These are phyloP conservation scores for Erythrocebus patas DNA, from an alignment of 2,113 vertebrate genomes.

Conservation along the genomic window DNA sequence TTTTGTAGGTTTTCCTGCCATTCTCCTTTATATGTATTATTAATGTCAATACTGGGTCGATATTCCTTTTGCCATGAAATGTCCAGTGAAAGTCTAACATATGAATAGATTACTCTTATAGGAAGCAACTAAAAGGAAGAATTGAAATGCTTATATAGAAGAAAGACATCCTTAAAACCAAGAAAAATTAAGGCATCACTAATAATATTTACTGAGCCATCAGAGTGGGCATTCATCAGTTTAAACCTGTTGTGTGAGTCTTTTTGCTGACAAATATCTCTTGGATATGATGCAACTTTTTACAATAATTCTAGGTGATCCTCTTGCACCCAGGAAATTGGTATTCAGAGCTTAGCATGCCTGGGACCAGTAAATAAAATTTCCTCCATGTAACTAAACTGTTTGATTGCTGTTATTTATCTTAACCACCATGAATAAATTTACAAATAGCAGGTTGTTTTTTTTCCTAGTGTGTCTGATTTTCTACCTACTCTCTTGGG, in stretches of 20 bases:
- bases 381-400: background rate
- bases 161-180: conserved; percentile 43
- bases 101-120: background rate
- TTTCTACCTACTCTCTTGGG: background rate
- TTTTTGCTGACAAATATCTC: background rate
- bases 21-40: background rate
- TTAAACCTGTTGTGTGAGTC: background rate
- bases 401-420: background rate
- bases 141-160: conserved; percentile 33
- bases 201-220: conserved; percentile 32
- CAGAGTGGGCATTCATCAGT: conserved; percentile 33
- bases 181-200: background rate
- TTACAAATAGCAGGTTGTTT: background rate
- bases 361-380: background rate
- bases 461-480: background rate
- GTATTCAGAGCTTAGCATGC: background rate
- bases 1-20: background rate
- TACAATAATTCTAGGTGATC: background rate
- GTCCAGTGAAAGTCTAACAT: background rate
- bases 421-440: background rate
- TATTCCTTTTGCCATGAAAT: background rate
- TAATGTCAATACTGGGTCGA: background rate
- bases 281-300: background rate
- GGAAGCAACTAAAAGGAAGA: background rate
- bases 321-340: background rate